Evolutionary conservation across 2,888 invertebrate genomes (phyloP), one percentile per base, ranked within the genome.

Genomic region (Cryptocheilus praepositus): DNA sequence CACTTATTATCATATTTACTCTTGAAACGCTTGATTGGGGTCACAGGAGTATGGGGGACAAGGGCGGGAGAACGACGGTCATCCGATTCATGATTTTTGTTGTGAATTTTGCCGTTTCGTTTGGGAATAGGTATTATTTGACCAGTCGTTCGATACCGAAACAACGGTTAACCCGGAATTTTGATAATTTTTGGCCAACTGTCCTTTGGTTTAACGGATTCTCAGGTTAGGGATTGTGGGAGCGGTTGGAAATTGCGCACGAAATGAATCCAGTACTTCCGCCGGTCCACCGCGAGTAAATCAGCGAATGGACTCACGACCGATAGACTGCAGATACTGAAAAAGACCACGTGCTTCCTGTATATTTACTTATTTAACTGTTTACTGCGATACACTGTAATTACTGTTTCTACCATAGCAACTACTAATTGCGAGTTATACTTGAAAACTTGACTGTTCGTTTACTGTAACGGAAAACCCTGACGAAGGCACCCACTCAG

Each of bases 381-480:
- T 86, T 88, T 86, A 86, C 81, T 85, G 87, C 82, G 84, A 81
- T 87, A 86, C 83, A 87, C 80, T 83, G 82, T 86, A 84, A 85
- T 85, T 85, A 86, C 85, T 85, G 86, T 82, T 28, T 76, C 86
- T 88, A 88, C 84, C 80, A 79, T 86, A 86, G 84, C 83, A n/a
- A 83, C 86, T 87, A 88, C 86, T 88, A 88, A 84, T 87, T 86
- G 88, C 84, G 86, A 86, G 86, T 87, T 88, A 88, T 88, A 88
- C 81, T 84, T 86, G 85, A 87, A 82, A 88, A 87, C 77, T 82
- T 84, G 28, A 28, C 28, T 28, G 28, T 84, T 81, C 80, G 84
- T 86, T 86, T 84, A 87, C 87, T 88, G 88, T 88, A 88, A 89
- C 86, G 82, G 80, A 88, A 88, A 88, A 87, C 88, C 88, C 88